Evolutionary conservation across 2,888 invertebrate genomes (phyloP), one percentile per base, ranked within the genome.

Genomic region (Gymnocheta viridis): DNA sequence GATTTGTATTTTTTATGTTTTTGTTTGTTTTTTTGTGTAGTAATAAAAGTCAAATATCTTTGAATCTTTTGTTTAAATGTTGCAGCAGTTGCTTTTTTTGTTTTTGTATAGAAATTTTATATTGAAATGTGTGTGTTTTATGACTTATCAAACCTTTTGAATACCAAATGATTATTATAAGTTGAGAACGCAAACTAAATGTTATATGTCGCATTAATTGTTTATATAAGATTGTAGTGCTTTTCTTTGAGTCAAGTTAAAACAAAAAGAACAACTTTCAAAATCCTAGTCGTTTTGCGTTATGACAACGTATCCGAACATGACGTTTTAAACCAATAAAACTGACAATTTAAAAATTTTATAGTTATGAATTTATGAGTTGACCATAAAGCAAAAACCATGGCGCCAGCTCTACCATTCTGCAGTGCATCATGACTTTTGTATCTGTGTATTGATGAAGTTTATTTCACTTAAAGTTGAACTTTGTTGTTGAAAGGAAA

Each of bases 341-440:
- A 86, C 80, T 86, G 86, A 86, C 86, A 85, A 86, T 86, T 86
- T 86, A 77, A 84, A 79, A 78, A 85, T 85, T 85, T 86, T 86
- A 86, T 86, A 82, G 85, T 81, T 86, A 85, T 86, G 86, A 85
- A 85, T 85, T 85, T 85, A 83, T 85, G 82, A 81, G 85, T 85
- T 80, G 80, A 77, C 83, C 85, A 82, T 80, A 85, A 85, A 83
- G 82, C 80, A 86, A 85, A 86, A 84, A 85, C 80, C 72, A 69
- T 85, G 86, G 86, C 86, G 86, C 86, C 86, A 86, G 81, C 81
- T 66, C 79, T 54, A 69, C 81, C 81, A 79, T 78, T 70, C 78
- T 60, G 19, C 38, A 58, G 67, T 60, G 58, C 77, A 80, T 72
- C 66, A 69, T 76, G 56, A 47, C 32, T 64, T 22, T 58, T 56